Conservation (phyloP, 2,888 invertebrate species). For the Volucella inflata region DNA sequence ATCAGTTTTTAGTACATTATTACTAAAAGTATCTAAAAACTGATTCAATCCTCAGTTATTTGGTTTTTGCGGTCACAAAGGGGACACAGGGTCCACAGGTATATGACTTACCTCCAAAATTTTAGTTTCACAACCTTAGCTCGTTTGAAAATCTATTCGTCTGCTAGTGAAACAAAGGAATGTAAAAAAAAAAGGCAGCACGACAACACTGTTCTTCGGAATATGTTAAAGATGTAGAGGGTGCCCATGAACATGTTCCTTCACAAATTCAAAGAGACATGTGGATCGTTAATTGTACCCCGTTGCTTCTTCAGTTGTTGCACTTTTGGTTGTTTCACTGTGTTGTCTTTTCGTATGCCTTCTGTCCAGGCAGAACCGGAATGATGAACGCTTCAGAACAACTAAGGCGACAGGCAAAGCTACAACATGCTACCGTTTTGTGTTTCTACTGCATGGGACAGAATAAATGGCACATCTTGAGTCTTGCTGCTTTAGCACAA, state of each 20-base stretch:
- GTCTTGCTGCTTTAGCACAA: conserved; percentile 1
- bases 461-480: conserved; percentile 46
- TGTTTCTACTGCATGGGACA: conserved; percentile 20
- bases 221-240: conserved; percentile 40
- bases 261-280: conserved; percentile 70
- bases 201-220: too few relatives aligned
- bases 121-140: too few relatives aligned
- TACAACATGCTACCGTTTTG: conserved; percentile 58
- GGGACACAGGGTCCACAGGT: too few relatives aligned
- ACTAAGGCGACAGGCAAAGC: conserved; percentile 48
- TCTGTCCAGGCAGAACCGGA: conserved; percentile 64
- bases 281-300: conserved; percentile 74
- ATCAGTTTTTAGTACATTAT: too few relatives aligned
- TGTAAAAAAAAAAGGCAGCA: too few relatives aligned
- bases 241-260: conserved; percentile 69
- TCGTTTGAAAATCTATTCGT: too few relatives aligned
- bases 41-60: too few relatives aligned
- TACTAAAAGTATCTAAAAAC: too few relatives aligned
- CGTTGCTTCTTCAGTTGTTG: conserved; percentile 49
- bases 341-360: conserved; percentile 13
- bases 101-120: too few relatives aligned
- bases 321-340: neutral
- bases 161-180: too few relatives aligned
- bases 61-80: too few relatives aligned
- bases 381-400: conserved; percentile 64